A percentile compares a stretch with the other conserved stretches of the same genome.
Evolutionary conservation across 2,888 invertebrate genomes (phyloP).

Genomic region (Metalampra italica): DNA sequence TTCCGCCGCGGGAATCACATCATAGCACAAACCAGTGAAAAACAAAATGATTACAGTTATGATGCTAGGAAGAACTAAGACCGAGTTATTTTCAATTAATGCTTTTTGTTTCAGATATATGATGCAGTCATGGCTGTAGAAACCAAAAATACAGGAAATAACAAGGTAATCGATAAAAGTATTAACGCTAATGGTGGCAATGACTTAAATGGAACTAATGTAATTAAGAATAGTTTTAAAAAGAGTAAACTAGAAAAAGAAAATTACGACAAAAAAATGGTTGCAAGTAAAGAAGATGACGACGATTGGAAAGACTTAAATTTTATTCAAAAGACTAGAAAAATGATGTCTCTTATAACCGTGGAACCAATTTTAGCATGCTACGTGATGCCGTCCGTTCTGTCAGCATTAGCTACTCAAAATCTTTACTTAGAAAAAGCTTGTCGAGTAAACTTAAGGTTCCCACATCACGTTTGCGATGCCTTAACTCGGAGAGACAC

Average conservation of each 20-base stretch:
- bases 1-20: no score
- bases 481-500: constrained; percentile 87
- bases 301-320: constrained; percentile 71
- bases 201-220: constrained; percentile 57
- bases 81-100: no score
- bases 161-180: constrained; percentile 43
- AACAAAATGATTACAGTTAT: no score
- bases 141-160: constrained; percentile 44
- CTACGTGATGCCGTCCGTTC: constrained; percentile 82
- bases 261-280: constrained; percentile 22
- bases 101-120: constrained; percentile 43
- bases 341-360: constrained; percentile 82
- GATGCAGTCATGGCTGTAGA: constrained; percentile 48
- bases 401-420: constrained; percentile 88
- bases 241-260: constrained; percentile 44
- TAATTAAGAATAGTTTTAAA: constrained; percentile 51
- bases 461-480: constrained; percentile 85
- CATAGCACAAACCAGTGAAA: no score
- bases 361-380: constrained; percentile 87
- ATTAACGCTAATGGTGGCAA: constrained; percentile 39
- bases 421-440: constrained; percentile 92
- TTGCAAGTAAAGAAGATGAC: constrained; percentile 34
- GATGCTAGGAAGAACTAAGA: no score
- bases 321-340: constrained; percentile 74
- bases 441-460: constrained; percentile 88